Base-by-base conservation (phyloP, 2,888 invertebrate genomes). In the Darwinula stevensoni region DNA sequence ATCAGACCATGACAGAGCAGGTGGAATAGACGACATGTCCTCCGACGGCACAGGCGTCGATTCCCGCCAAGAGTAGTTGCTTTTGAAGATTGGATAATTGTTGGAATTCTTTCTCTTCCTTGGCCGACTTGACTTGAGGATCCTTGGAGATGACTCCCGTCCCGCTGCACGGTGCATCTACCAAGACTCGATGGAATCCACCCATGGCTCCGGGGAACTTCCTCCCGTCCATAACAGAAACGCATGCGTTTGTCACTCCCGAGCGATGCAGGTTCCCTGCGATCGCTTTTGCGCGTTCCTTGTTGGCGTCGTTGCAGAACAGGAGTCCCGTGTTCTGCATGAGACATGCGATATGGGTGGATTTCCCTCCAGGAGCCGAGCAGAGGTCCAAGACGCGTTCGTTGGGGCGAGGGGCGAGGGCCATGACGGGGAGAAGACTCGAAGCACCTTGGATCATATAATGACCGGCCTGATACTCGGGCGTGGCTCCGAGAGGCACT, bases 111-210 rank as follows among this genome's bases (percentile, higher is more conserved):
- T 67, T 63, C 40, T 71, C 67, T 43, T 84, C 78, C 53, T 86
- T 86, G 37, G 65, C 71, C 0, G 72, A 73, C 57, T 99, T 99
- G 0, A 94, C 94, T 44, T 75, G 73, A 1, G 76, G 78, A 57
- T 99, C 97, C 56, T 97, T 99, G 16, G 88, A 71, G 27, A 94
- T 73, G 6, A 99, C 88, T 16, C 97, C 97, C 1, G 94, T 91
- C 18, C 97, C 97, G 26, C 86, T 82, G 48, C 97, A 99, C 0
- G 97, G 97, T 1, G 97, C 97, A 58, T 99, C 97, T 30, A 97
- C 54, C 17, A 99, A 53, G 4, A 94, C 78, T 42, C 94, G 63
- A 51, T 99, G 94, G 49, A 97, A 97, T 2, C 78, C 76, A 45
- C 70, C 74, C 49, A 84, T 47, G 45, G 64, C 63, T 42, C 54